Percentiles rank a stretch among this genome's conserved stretches.
Conservation (phyloP, 2,797 vertebrate genomes). For the Syngnathus rostellatus region DNA sequence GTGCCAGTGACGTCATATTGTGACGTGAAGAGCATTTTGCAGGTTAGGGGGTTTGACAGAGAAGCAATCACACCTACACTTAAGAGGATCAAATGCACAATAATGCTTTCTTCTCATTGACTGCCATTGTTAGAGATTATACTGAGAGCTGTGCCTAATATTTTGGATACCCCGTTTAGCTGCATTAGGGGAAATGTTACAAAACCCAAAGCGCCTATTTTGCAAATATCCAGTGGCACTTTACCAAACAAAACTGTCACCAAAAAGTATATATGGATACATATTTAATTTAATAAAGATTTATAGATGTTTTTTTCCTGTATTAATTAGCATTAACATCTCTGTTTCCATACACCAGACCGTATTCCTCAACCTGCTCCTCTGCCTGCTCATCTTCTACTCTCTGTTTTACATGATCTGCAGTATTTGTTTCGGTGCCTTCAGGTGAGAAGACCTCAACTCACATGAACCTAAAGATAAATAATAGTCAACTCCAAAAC, state of each 20-base stretch:
- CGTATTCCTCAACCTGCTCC: conserved; percentile 58
- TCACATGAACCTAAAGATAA: too few species aligned
- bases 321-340: not conserved
- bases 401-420: conserved; percentile 70
- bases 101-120: not conserved
- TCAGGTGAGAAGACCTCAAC: conserved; percentile 55
- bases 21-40: not conserved
- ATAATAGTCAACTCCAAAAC: too few species aligned
- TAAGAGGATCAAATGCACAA: not conserved
- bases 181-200: not conserved
- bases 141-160: not conserved
- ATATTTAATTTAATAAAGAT: too few species aligned
- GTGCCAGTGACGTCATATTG: not conserved
- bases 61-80: not conserved
- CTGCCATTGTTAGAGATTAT: not conserved
- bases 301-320: too few species aligned
- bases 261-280: not conserved
- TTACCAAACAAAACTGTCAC: not conserved
- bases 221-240: not conserved
- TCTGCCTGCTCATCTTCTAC: conserved; percentile 71
- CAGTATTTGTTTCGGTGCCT: conserved; percentile 69
- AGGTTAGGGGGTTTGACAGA: not conserved
- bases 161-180: not conserved
- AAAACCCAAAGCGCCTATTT: not conserved
- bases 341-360: conserved; percentile 31